phyloP scores from a whole-genome alignment of 2,113 vertebrate genomes.

The Seriola quinqueradiata region DNA sequence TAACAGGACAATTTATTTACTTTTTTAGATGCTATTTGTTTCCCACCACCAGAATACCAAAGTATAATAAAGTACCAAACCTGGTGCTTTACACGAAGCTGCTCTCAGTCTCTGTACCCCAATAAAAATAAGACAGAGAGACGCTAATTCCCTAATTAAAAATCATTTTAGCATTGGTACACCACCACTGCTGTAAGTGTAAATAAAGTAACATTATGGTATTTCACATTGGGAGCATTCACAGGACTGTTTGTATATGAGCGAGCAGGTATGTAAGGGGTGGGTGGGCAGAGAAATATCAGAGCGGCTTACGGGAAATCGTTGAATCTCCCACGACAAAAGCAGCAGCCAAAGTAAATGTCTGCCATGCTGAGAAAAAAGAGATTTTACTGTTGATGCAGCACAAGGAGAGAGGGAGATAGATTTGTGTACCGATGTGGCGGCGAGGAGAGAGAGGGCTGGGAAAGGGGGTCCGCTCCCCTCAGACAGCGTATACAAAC shows the following conservation, averaged over 20 bases:
- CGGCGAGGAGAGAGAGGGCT: constrained; percentile 33
- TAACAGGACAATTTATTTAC: too few relatives aligned
- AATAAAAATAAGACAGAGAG: constrained; percentile 21
- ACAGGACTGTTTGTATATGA: constrained; percentile 65
- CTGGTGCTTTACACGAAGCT: background rate
- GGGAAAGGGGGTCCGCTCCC: background rate
- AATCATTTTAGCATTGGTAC: constrained; percentile 8
- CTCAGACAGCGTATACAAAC: constrained; percentile 73
- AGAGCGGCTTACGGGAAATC: constrained; percentile 71
- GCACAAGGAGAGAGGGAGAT: constrained; percentile 55
- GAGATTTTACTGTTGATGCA: constrained; percentile 73
- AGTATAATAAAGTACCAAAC: background rate
- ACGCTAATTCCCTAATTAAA: background rate
- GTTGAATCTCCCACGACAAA: constrained; percentile 81
- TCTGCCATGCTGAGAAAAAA: constrained; percentile 80
- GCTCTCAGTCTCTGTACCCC: constrained; percentile 39
- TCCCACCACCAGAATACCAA: too few relatives aligned
- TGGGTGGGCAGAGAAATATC: constrained; percentile 77
- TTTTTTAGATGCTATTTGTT: too few relatives aligned
- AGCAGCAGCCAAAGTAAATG: constrained; percentile 86
- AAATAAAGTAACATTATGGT: constrained; percentile 77
- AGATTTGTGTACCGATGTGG: constrained; percentile 59
- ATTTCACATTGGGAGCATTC: constrained; percentile 81
- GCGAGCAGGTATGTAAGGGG: constrained; percentile 62
- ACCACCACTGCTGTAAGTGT: constrained; percentile 34